A percentile compares a stretch with the other conserved stretches of the same genome.
These are phyloP conservation scores for Cynoglossus semilaevis DNA, from an alignment of 2,113 vertebrate genomes.

Conservation along the genomic window DNA sequence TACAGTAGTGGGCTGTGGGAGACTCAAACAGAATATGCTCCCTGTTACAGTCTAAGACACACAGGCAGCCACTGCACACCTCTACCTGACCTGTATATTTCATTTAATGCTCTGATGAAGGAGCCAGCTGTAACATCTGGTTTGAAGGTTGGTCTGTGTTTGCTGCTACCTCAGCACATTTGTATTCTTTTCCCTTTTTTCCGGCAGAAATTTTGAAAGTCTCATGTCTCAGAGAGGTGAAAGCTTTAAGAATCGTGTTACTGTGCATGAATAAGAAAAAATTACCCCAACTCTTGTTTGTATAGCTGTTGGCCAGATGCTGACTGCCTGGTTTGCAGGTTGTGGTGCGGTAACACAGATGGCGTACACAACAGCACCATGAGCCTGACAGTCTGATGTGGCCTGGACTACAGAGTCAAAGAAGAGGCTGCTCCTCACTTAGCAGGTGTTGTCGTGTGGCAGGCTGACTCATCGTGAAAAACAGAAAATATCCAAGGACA, in stretches of 20 bases:
- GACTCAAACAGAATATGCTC: too few relatives aligned
- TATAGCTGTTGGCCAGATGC: slow-evolving; percentile 37
- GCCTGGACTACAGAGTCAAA: slow-evolving; percentile 18
- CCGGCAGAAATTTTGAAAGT: slow-evolving; percentile 48
- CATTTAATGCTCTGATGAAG: slow-evolving; percentile 21
- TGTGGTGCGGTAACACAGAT: slow-evolving; percentile 50
- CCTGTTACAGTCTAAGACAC: background rate
- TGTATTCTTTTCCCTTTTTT: slow-evolving; percentile 16
- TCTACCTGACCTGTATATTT: slow-evolving; percentile 10
- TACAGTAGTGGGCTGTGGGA: too few relatives aligned
- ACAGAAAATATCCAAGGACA: slow-evolving; percentile 47
- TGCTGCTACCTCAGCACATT: slow-evolving; percentile 45
- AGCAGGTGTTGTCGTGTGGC: slow-evolving; percentile 62
- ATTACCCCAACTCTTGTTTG: slow-evolving; percentile 19
- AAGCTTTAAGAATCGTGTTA: slow-evolving; percentile 45
- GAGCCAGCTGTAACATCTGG: slow-evolving; percentile 4
- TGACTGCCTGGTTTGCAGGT: slow-evolving; percentile 45
- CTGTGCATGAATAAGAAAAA: slow-evolving; percentile 1
- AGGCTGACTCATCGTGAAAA: slow-evolving; percentile 42
- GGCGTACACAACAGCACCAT: slow-evolving; percentile 38
- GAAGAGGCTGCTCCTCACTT: slow-evolving; percentile 9
- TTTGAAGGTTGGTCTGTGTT: slow-evolving; percentile 21
- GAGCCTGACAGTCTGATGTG: slow-evolving; percentile 59
- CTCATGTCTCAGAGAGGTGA: slow-evolving; percentile 30
- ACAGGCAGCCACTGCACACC: background rate